Percentiles rank a stretch among this genome's conserved stretches.
Evolutionary conservation across 2,797 vertebrate genomes (phyloP).

Genomic region (Falco novaeseelandiae): DNA sequence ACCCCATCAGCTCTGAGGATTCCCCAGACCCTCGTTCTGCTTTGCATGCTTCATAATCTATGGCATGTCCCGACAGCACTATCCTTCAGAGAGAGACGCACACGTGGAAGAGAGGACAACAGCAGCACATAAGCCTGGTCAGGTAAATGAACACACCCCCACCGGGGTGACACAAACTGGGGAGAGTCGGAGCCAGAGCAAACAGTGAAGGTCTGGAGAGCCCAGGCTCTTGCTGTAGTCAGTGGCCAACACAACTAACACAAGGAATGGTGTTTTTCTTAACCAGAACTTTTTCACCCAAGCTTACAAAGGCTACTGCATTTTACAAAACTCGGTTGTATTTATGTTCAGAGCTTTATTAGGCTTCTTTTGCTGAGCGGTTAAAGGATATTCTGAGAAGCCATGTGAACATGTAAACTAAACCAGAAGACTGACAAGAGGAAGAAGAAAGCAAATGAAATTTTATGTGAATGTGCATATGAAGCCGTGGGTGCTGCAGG

Average conservation of each 20-base stretch:
- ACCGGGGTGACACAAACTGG: neutral
- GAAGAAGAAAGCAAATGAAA: neutral
- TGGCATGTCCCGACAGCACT: neutral
- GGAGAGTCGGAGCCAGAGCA: neutral
- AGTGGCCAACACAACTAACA: neutral
- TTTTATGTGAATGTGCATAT: accelerated
- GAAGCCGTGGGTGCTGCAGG: neutral
- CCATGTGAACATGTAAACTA: neutral
- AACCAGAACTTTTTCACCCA: neutral
- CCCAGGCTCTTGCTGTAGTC: neutral
- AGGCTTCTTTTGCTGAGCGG: neutral
- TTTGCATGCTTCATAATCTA: neutral
- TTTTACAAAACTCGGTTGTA: neutral
- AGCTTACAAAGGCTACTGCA: neutral
- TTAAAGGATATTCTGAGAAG: neutral
- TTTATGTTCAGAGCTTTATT: neutral
- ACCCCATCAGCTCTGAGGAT: neutral
- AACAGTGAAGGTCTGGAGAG: neutral
- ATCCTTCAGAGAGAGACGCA: neutral
- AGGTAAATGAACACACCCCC: neutral
- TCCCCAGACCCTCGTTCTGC: neutral
- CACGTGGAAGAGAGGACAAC: neutral
- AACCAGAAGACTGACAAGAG: neutral
- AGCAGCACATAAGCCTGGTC: neutral
- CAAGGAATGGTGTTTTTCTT: neutral